Evolutionary conservation across 2,113 vertebrate genomes (phyloP).

Genomic region (Hemicordylus capensis): DNA sequence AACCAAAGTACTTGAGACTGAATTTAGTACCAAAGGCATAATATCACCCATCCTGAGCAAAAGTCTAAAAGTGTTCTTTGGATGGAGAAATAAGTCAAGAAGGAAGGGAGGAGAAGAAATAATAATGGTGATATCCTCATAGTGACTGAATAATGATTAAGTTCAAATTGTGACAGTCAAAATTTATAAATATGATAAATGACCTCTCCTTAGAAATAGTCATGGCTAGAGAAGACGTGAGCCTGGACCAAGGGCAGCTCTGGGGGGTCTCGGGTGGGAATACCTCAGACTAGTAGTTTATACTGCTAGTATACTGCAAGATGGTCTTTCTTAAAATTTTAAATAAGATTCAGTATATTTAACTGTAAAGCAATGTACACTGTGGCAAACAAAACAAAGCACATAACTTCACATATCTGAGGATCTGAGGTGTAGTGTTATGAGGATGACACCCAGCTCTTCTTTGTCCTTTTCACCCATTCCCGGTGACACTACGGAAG

Average conservation of each 20-base stretch:
- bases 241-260: background rate
- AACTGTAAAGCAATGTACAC: too few relatives aligned
- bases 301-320: background rate
- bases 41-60: background rate
- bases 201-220: background rate
- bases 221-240: background rate
- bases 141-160: background rate
- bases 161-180: background rate
- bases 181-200: background rate
- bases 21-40: background rate
- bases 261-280: too few relatives aligned
- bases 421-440: too few relatives aligned
- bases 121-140: too few relatives aligned
- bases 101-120: background rate
- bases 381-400: too few relatives aligned
- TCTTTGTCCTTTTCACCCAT: too few relatives aligned
- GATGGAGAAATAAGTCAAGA: background rate
- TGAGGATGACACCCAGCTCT: too few relatives aligned
- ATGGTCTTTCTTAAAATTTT: background rate
- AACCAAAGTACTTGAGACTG: background rate
- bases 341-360: background rate
- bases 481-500: too few relatives aligned
- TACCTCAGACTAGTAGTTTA: too few relatives aligned
- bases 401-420: too few relatives aligned
- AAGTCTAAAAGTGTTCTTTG: background rate